Evolutionary conservation across 2,888 invertebrate species (phyloP), one percentile per base, ranked within the genome.

Genomic region (Stomorhina lunata): DNA sequence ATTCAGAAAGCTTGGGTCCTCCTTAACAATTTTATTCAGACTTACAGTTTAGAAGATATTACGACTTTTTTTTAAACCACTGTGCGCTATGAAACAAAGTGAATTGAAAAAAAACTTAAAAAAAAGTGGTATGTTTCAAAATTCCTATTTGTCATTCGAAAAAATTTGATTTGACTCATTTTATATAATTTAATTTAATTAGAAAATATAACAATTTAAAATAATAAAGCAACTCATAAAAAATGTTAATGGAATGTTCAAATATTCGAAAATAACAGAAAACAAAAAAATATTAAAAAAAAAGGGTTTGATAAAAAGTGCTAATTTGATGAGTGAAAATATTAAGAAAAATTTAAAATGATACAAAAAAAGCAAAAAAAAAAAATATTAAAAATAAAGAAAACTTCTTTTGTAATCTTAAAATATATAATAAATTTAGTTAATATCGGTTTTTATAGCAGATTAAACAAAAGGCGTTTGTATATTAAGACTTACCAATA

Each of bases 371-470:
- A 57, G 27, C 4, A 63, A 27, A 29, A 73, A 12, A 57, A 37
- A 25, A 22, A 65, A 9, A 55, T 29, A 65, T 43, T 5, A 61
- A 50, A 6, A 61, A 61, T 61, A 80, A 69, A 32, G 63, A 45
- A 3, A 45, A 65, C 7, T 63, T 80, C 61, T 61, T 80, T 80
- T 80, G 55, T 80, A 63, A 61, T 43, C 73, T 61, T 22, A 68
- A 61, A 6, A 17, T 20, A 32, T 57, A 7, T 15, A 48, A 63
- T 37, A n/a, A 61, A 53, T 76, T 76, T 73, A 81, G 81, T 73
- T 78, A 68, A 81, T 81, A 81, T 65, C 63, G 72, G 61, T 73
- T 81, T 81, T 81, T 73, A 78, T 73, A 81, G 45, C 61, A 82
- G 53, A 68, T 72, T 55, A 72, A 50, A 76, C 5, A 77, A 69